phyloP scores from a whole-genome alignment of 35 echinoderm and acorn worm genomes.

The Apostichopus japonicus region DNA sequence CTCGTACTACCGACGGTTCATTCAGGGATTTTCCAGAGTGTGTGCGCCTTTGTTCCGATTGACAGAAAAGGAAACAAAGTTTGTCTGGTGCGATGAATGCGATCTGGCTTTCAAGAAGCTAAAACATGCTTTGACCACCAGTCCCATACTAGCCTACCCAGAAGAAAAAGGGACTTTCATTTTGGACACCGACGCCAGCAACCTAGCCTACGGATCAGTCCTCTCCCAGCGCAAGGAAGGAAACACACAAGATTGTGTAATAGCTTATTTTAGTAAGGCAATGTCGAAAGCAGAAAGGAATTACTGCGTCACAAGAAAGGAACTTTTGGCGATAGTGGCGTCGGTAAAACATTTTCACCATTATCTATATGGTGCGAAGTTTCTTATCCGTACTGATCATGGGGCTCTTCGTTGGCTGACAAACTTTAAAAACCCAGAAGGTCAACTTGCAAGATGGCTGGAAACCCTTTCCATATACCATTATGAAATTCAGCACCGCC shows the following conservation, averaged over 20 bases:
- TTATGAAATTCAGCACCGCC: slow-evolving; percentile 64
- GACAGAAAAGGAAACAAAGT: neutral
- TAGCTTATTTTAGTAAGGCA: slow-evolving; percentile 1
- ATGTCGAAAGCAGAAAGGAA: neutral
- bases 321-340: slow-evolving; percentile 46
- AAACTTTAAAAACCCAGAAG: slow-evolving; percentile 48
- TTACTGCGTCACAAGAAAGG: slow-evolving; percentile 53
- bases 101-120: neutral
- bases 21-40: neutral
- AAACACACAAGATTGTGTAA: neutral
- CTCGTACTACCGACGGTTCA: slow-evolving; percentile 49
- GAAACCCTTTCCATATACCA: slow-evolving; percentile 53
- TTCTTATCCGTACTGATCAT: slow-evolving; percentile 60
- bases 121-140: slow-evolving; percentile 37
- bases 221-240: neutral
- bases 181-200: slow-evolving; percentile 81
- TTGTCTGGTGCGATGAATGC: neutral
- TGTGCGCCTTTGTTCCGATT: neutral
- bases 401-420: slow-evolving; percentile 65
- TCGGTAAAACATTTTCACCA: slow-evolving; percentile 68
- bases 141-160: slow-evolving; percentile 70
- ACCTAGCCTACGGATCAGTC: neutral
- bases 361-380: slow-evolving; percentile 63
- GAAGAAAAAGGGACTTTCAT: slow-evolving; percentile 44
- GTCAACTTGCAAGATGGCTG: slow-evolving; percentile 46